Percentiles rank a stretch among this genome's conserved stretches.
These are phyloP conservation scores for Melanerpes aurifrons DNA, from an alignment of 2,113 vertebrate species.

Conservation along the genomic window DNA sequence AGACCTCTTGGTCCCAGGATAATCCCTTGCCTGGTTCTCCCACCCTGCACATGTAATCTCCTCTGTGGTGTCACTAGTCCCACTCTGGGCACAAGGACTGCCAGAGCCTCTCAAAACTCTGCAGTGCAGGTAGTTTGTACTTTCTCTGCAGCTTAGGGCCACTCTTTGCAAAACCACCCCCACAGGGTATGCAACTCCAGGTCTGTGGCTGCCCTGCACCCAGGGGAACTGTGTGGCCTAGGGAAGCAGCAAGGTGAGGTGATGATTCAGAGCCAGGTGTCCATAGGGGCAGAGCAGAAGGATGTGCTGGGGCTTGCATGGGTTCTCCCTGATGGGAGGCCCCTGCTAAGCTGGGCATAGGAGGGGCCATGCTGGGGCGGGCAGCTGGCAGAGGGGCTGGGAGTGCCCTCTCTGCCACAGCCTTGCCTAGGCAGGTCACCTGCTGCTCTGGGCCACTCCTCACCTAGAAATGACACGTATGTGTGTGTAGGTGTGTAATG, in stretches of 20 bases:
- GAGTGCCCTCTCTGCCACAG: neutral
- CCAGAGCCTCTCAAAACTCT: accelerated
- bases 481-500: neutral
- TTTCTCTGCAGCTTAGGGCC: neutral
- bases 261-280: neutral
- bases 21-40: neutral
- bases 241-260: neutral
- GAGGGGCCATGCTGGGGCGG: neutral
- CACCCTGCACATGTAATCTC: accelerated
- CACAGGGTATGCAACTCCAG: neutral
- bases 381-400: conserved; percentile 15
- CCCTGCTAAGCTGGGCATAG: neutral
- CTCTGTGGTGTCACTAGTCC: neutral
- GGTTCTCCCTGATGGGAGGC: neutral
- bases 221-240: accelerated
- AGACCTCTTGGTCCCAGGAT: neutral
- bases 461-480: neutral
- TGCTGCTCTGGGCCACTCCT: neutral
- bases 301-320: neutral
- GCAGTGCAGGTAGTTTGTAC: neutral
- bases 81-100: neutral
- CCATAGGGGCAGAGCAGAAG: neutral
- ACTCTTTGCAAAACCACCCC: neutral
- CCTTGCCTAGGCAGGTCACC: neutral
- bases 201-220: neutral